Evolutionary conservation across 2,888 invertebrate species (phyloP), one percentile per base, ranked within the genome.

Genomic region (Tridacna gigas): DNA sequence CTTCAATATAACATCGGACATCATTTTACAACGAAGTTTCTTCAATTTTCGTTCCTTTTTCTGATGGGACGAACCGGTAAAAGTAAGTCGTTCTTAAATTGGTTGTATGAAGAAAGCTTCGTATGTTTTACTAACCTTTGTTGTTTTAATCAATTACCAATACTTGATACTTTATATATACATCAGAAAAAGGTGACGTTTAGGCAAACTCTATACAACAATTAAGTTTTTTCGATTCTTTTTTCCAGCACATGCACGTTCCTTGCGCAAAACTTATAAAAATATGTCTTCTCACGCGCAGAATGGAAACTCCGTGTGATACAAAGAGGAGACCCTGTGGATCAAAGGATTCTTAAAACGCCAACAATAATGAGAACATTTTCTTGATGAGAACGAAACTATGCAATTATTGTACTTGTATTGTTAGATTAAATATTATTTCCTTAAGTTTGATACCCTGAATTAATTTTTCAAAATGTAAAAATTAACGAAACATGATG

Each of bases 161-260:
- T 71, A 51, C 15, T 51, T 22, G 18, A 9, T n/a, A 51, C 3
- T 63, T 86, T 83, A 86, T 74, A 81, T 60, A 88, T 83, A 84
- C 88, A 88, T 88, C 63, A 88, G 88, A 86, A 84, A 74, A 75
- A 25, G 26, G 47, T 71, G 56, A 66, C 61, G 73, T 65, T 63
- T 74, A 48, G 67, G 77, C 66, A 74, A 51, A 69, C 81, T 63
- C 26, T 63, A 63, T 63, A 13, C 13, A 25, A 63, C 22, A 63
- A 63, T 63, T 63, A n/a, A 26, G 45, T 71, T 69, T 69, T 71
- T 71, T 20, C 47, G 51, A 26, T 71, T 71, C 45, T 37, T 84
- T 83, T 86, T 84, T 86, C 88, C 77, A 80, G 90, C 90, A 91
- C 91, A 91, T 91, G 90, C 90, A 90, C 89, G 87, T 88, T 86